Conservation (phyloP, 1,140 invertebrate species). For the Eumeta japonica region DNA sequence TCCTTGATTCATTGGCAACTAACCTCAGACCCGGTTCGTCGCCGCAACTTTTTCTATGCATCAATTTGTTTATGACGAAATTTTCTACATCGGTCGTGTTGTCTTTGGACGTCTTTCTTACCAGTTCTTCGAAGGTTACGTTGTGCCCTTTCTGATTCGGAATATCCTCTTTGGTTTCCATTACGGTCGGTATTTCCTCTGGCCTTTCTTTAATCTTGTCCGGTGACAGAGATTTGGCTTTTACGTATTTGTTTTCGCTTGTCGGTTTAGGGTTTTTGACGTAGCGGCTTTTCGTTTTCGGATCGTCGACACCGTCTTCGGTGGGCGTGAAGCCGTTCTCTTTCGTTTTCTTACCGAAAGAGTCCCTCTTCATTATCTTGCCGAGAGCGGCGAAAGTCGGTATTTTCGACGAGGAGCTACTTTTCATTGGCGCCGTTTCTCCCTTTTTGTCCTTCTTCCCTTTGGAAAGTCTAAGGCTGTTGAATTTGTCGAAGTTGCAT, state of each 20-base stretch:
- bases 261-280: slow-evolving; percentile 43
- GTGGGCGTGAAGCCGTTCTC: slow-evolving; percentile 28
- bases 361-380: slow-evolving; percentile 55
- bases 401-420: slow-evolving; percentile 49
- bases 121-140: slow-evolving; percentile 7
- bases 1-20: slow-evolving; percentile 27
- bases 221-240: slow-evolving; percentile 42
- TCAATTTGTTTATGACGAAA: slow-evolving; percentile 15
- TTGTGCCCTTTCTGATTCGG: slow-evolving; percentile 8
- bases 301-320: slow-evolving; percentile 18
- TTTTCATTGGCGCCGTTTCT: slow-evolving; percentile 36
- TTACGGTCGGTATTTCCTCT: slow-evolving; percentile 29
- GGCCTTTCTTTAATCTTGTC: slow-evolving; percentile 34
- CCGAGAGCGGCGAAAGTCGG: slow-evolving; percentile 49
- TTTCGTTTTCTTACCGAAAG: slow-evolving; percentile 36
- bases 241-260: slow-evolving; percentile 47
- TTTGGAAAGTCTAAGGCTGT: slow-evolving; percentile 48
- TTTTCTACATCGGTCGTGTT: no score
- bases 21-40: slow-evolving; percentile 41
- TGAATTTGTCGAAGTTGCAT: slow-evolving; percentile 41
- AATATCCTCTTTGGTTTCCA: slow-evolving; percentile 21
- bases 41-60: slow-evolving; percentile 51
- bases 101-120: no score
- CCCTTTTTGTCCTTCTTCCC: slow-evolving; percentile 43
- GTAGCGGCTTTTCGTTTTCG: slow-evolving; percentile 34